Base-by-base conservation (phyloP, 2,888 invertebrate species). In the Andrena fulva region DNA sequence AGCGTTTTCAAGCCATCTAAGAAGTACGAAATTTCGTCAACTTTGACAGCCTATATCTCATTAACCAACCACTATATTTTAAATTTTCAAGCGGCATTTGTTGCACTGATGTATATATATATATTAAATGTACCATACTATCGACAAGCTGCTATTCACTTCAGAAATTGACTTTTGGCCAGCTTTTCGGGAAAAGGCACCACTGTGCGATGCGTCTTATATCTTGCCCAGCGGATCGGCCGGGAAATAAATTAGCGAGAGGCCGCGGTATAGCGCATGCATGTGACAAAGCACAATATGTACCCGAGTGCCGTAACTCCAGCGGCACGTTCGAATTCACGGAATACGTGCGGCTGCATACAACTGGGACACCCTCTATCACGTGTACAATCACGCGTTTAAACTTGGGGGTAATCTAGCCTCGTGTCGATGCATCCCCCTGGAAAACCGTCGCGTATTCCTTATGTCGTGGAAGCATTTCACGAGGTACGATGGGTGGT, bases 261-360 rank as follows among this genome's bases (percentile, higher is more conserved):
- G 8, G 42, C 12, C 12, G 50, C 52, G 74, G 70, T 72, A 68
- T 71, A 64, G 68, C 70, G 76, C 71, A 24, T 56, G 70, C 63
- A 73, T 50, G 73, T 77, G 52, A n/a, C 71, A 59, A 29, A 69
- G 56, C 76, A 73, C 81, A 85, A 77, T 85, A 77, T 71, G 79
- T 67, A 75, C 8, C 52, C 72, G 42, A 74, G 48, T 78, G 71
- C 67, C 48, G 77, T 10, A 54, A 68, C 31, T 71, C 62, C 52
- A 73, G 72, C 35, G 67, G 31, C 76, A 52, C 72, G 54, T 71
- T 76, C 71, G 73, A 66, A 84, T 80, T 80, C 80, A 52, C 69
- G 29, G 62, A 85, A 70, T 85, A 85, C 81, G 80, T 68, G 79
- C 60, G 60, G 63, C n/a, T 8, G 56, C 77, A 56, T 74, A 74